Percentiles rank a stretch among this genome's conserved stretches.
Conservation (phyloP, 2,797 vertebrate genomes). For the Manis pentadactyla region DNA sequence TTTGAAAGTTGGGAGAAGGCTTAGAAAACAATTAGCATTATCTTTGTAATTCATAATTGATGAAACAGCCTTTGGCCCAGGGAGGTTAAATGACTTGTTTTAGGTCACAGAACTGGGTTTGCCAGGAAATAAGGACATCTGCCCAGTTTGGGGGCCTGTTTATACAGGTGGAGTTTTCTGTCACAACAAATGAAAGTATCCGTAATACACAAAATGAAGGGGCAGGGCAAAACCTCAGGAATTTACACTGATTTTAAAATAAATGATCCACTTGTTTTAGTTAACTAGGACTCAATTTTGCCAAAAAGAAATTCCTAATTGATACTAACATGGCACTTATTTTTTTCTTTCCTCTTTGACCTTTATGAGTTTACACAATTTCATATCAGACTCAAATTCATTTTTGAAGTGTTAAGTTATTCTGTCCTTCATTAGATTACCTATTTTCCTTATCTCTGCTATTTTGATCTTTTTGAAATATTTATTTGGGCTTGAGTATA, state of each 20-base stretch:
- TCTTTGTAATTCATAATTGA: not conserved
- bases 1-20: not conserved
- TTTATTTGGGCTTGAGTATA: not conserved
- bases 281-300: conserved; percentile 4
- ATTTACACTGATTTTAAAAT: not conserved
- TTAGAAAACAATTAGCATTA: not conserved
- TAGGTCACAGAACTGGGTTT: not conserved
- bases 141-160: not conserved
- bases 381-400: not conserved
- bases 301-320: conserved; percentile 9
- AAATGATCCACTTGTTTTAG: not conserved
- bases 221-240: not conserved
- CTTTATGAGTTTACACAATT: not conserved
- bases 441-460: not conserved
- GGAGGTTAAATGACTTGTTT: conserved; percentile 8
- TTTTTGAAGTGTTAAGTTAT: not conserved
- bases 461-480: conserved; percentile 29
- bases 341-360: not conserved
- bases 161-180: not conserved
- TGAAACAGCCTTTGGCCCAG: not conserved
- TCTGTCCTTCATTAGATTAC: not conserved
- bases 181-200: conserved; percentile 13
- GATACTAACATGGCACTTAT: not conserved
- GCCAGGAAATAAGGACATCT: not conserved
- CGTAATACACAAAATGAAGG: not conserved